Conservation (phyloP, 2,888 invertebrate species). For the Eristalinus aeneus region DNA sequence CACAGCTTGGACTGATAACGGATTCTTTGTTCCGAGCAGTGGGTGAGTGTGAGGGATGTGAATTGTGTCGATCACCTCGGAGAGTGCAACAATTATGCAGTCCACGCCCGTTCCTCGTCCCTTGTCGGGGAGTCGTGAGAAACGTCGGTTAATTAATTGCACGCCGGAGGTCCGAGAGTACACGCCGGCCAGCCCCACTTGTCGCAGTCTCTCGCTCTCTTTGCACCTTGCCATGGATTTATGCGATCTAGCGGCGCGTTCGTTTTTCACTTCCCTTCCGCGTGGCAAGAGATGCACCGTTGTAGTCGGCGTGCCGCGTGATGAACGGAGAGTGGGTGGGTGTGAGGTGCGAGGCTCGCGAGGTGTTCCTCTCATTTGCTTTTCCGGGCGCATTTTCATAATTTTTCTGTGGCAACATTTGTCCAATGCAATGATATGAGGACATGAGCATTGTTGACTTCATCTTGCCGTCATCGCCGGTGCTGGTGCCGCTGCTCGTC, state of each 20-base stretch:
- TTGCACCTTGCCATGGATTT: constrained; percentile 37
- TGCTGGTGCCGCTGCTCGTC: not conserved
- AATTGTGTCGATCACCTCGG: constrained; percentile 64
- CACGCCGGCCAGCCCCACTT: not conserved
- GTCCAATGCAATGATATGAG: constrained; percentile 69
- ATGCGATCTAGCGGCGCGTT: constrained; percentile 62
- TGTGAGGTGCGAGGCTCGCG: not conserved
- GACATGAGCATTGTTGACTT: constrained; percentile 69
- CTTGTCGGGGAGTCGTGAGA: constrained; percentile 57
- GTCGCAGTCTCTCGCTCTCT: constrained; percentile 19
- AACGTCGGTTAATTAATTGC: constrained; percentile 67
- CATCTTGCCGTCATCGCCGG: constrained; percentile 29
- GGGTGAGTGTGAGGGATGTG: constrained; percentile 57
- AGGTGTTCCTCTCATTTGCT: constrained; percentile 61
- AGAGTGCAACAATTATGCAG: constrained; percentile 62
- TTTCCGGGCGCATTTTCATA: constrained; percentile 64
- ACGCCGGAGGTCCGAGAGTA: constrained; percentile 53
- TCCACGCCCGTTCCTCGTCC: constrained; percentile 10
- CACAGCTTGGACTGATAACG: constrained; percentile 58
- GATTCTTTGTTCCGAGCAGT: constrained; percentile 59
- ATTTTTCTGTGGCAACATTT: constrained; percentile 70
- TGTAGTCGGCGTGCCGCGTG: constrained; percentile 11
- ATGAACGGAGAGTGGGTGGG: not conserved
- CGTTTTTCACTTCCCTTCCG: constrained; percentile 54
- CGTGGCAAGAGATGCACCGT: constrained; percentile 27